phyloP scores from a whole-genome alignment of 2,797 vertebrate species.

The Gymnothorax javanicus region DNA sequence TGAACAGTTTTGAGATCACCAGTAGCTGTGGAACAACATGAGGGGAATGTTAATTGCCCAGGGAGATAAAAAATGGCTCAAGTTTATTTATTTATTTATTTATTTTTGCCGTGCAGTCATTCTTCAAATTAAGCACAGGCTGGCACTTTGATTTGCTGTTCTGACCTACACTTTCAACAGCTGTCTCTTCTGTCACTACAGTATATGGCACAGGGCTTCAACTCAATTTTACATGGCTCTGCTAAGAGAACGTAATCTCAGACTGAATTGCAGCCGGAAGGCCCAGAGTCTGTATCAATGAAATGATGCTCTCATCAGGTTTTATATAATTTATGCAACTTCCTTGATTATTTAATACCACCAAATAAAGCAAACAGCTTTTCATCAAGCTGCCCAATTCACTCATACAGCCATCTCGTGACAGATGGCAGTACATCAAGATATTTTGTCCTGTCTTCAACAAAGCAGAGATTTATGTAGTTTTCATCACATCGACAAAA shows the following conservation, averaged over 20 bases:
- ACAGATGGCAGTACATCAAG: not conserved
- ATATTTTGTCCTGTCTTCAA: not conserved
- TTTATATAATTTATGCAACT: conserved; percentile 27
- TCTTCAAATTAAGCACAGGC: not conserved
- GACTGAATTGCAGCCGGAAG: conserved; percentile 3
- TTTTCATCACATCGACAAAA: not conserved
- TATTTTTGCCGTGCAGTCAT: not conserved
- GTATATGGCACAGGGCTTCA: not conserved
- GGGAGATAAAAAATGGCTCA: conserved; percentile 6
- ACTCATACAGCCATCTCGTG: not conserved
- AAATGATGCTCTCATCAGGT: conserved; percentile 12
- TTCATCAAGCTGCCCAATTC: not conserved
- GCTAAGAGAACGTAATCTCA: not conserved
- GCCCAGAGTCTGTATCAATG: not conserved
- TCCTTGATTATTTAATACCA: conserved; percentile 8
- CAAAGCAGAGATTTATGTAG: not conserved
- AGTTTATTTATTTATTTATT: not conserved
- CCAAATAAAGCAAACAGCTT: conserved; percentile 7
- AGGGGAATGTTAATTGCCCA: not conserved
- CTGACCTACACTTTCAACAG: conserved; percentile 16
- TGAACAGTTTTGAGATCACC: not conserved
- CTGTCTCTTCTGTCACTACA: not conserved
- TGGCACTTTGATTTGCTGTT: not conserved
- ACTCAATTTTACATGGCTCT: not conserved
- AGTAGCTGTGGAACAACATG: not conserved